Percentiles rank a stretch among this genome's conserved stretches.
Conservation (phyloP, 2,797 vertebrate species). For the Tadarida brasiliensis region DNA sequence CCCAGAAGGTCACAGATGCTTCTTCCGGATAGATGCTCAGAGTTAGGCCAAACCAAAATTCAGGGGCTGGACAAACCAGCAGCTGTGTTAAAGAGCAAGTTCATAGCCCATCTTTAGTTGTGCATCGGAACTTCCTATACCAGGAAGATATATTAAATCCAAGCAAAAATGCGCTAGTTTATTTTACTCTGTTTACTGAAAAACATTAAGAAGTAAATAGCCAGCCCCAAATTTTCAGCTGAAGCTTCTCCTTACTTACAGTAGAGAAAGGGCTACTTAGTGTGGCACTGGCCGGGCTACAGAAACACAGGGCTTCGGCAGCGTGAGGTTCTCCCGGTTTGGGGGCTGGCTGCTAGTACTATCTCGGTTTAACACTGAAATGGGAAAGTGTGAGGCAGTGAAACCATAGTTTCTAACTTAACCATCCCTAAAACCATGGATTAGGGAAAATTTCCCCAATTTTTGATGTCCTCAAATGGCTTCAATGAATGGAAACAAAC, state of each 20-base stretch:
- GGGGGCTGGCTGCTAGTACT: not conserved
- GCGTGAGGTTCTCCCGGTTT: not conserved
- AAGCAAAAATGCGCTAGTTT: not conserved
- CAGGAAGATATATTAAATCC: not conserved
- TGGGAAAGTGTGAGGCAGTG: not conserved
- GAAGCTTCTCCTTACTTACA: constrained; percentile 9
- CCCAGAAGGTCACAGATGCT: not conserved
- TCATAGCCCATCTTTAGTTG: not conserved
- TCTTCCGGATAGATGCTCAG: not conserved
- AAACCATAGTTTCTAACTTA: not conserved
- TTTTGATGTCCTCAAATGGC: not conserved
- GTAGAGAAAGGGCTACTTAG: constrained; percentile 35
- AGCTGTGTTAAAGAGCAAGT: not conserved
- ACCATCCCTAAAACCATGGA: not conserved
- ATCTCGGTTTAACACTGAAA: not conserved
- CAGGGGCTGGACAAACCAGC: not conserved
- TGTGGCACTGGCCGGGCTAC: not conserved
- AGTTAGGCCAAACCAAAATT: not conserved
- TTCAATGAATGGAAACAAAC: constrained; percentile 2
- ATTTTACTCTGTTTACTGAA: constrained; percentile 8
- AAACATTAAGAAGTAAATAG: constrained; percentile 15
- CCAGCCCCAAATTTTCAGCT: not conserved
- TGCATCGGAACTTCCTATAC: not conserved
- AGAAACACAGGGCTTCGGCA: not conserved
- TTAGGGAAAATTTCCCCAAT: not conserved